Evolutionary conservation across 2,888 invertebrate species (phyloP), one percentile per base, ranked within the genome.

Genomic region (Phragmatobia fuliginosa): DNA sequence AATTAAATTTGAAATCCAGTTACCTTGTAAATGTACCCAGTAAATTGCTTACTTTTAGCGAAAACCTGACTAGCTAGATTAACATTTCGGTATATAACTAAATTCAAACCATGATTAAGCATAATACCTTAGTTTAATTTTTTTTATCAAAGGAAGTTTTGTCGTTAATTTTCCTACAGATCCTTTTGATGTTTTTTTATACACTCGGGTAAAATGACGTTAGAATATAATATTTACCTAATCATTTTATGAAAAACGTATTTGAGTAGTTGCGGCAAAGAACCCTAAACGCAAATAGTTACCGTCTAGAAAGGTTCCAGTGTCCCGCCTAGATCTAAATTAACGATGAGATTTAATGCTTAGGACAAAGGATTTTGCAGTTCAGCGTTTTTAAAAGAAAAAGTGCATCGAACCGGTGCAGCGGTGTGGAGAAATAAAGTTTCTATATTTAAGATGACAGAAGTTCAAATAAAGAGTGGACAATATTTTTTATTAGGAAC

Each of bases 331-430:
- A 78, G 82, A 80, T 79, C 79, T 81, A 82, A 84, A 84, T 85
- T 83, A 85, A 83, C 82, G 69, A 79, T 83, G 75, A 84, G 83
- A 83, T 85, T 85, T 82, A 82, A 69, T 74, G 45, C 63, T 71
- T 72, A 76, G 75, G 74, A 77, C 81, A 83, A 82, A 81, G 68
- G 75, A 81, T 62, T 82, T 76, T 38, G 62, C 69, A 70, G 76
- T 75, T 77, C 69, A 72, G 28, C 71, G 78, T 79, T 65, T 78
- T 79, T 75, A 41, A 81, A 82, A 80, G 73, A 67, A 75, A 82
- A 77, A 66, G 49, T 66, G 0, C 60, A 49, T 33, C 62, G 32
- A 68, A 56, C 56, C 80, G 66, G 65, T 72, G 73, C 67, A 69
- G 72, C 80, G 66, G 65, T 72, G 73, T 68, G 70, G 72, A 38